Evolutionary conservation across 2,888 invertebrate genomes (phyloP), one percentile per base, ranked within the genome.

Genomic region (Corbicula japonica): DNA sequence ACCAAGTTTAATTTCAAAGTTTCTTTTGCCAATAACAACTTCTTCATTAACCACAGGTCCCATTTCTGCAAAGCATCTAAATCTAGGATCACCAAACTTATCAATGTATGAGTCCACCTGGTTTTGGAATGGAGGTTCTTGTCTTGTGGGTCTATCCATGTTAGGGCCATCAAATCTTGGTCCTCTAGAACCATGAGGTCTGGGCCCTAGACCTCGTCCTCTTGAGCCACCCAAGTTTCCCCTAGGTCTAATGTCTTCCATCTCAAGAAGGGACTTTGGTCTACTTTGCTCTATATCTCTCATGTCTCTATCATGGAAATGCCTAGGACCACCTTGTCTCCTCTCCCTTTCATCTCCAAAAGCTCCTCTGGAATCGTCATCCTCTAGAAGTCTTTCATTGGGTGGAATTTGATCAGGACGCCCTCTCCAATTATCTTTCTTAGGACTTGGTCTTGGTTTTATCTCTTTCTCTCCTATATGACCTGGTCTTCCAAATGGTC

Each of bases 1-100:
- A 23, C 91, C 91, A 58, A 90, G 73, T 41, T 86, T 86, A 2
- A 92, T 81, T 70, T 89, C 90, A 85, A 83, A 92, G 28, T 90
- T 88, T 70, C 84, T 88, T 23, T 88, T 87, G 80, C 92, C 91
- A 70, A 92, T 88, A 60, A 91, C 89, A 60, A 92, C 86, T 71
- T 92, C 91, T 77, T 91, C 90, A 52, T 62, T 84, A 4, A 87
- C 86, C 52, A 88, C 88, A 52, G 84, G 83, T 21, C 86, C 87
- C 65, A 89, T 77, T 46, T 86, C 87, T 65, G 72, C 75, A 82
- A 88, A 88, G 21, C 86, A 84, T 18, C 83, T 76, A 86, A 88
- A 90, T 23, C 90, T 73, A 28, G 87, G 86, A 71, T 91, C 90
- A 48, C 86, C 86, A 72, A 70, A 76, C 50, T 76, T 80, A 63